Conservation (phyloP, 2,888 invertebrate genomes). For the Drosophila neonasuta region DNA sequence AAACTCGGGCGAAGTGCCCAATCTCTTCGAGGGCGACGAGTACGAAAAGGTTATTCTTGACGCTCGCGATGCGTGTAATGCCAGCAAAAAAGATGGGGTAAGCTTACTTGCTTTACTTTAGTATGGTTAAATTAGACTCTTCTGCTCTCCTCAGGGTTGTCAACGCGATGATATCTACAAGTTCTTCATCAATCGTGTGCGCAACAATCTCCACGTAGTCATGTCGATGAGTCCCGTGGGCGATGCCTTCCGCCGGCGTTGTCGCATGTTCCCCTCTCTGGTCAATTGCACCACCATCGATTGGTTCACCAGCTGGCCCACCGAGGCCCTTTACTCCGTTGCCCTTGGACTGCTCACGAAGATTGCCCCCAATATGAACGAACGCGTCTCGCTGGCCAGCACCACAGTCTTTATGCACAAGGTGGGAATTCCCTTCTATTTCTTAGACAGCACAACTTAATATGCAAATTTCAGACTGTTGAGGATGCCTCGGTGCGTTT, state of each 20-base stretch:
- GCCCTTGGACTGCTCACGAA: constrained; percentile 88
- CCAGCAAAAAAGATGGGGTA: constrained; percentile 52
- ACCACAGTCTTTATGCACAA: constrained; percentile 89
- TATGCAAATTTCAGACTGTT: constrained; percentile 85
- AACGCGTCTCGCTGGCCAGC: constrained; percentile 84
- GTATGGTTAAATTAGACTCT: no score
- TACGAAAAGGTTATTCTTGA: constrained; percentile 91
- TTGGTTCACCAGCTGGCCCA: constrained; percentile 97
- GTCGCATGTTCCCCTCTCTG: constrained; percentile 96
- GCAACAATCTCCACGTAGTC: constrained; percentile 92
- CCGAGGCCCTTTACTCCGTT: constrained; percentile 92
- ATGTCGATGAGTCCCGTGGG: constrained; percentile 96
- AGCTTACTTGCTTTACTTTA: background rate
- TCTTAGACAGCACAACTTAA: background rate
- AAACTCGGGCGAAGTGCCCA: constrained; percentile 96
- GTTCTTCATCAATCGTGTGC: constrained; percentile 92
- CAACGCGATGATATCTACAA: constrained; percentile 91
- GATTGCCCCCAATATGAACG: constrained; percentile 83
- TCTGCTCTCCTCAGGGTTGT: constrained; percentile 82
- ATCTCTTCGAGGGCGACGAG: constrained; percentile 93
- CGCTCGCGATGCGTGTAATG: constrained; percentile 88
- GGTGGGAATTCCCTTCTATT: constrained; percentile 77
- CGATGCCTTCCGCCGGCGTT: constrained; percentile 92
- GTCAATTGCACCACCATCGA: constrained; percentile 97
- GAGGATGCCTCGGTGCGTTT: constrained; percentile 89